Conservation (phyloP, 2,888 invertebrate species). For the Idaea aversata region DNA sequence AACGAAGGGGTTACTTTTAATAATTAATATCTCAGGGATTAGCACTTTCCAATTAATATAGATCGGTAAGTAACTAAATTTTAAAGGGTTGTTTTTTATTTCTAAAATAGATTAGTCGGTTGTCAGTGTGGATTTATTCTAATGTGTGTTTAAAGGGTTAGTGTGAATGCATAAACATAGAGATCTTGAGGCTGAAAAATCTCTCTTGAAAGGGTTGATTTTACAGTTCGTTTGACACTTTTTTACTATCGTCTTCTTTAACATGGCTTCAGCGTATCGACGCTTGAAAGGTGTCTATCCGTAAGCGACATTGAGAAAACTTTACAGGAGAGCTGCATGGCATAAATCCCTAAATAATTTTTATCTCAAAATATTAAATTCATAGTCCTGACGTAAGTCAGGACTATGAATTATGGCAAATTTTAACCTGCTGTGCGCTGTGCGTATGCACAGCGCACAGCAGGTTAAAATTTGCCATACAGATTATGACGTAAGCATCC, state of each 20-base stretch:
- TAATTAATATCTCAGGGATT: conserved; percentile 52
- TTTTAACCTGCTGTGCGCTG: too few species aligned
- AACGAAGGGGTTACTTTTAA: conserved; percentile 21
- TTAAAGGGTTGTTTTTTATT: conserved; percentile 16
- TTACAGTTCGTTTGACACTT: not conserved
- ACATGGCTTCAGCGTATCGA: too few species aligned
- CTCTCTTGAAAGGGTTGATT: not conserved
- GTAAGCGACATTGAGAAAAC: too few species aligned
- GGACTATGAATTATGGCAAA: too few species aligned
- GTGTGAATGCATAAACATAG: not conserved
- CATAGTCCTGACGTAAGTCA: too few species aligned
- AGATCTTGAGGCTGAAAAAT: not conserved
- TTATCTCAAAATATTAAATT: too few species aligned
- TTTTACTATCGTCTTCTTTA: not conserved
- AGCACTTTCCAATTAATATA: conserved; percentile 50
- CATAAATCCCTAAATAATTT: too few species aligned
- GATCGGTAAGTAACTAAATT: conserved; percentile 13
- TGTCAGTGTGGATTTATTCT: not conserved
- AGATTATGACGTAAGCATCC: too few species aligned
- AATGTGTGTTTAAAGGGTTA: conserved; percentile 6
- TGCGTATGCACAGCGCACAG: too few species aligned
- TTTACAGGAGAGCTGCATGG: too few species aligned
- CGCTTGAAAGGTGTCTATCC: too few species aligned
- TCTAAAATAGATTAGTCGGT: not conserved
- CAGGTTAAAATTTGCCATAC: too few species aligned